These are phyloP conservation scores for Ellobium chinense DNA, from an alignment of 2,888 invertebrate genomes.

Conservation along the genomic window DNA sequence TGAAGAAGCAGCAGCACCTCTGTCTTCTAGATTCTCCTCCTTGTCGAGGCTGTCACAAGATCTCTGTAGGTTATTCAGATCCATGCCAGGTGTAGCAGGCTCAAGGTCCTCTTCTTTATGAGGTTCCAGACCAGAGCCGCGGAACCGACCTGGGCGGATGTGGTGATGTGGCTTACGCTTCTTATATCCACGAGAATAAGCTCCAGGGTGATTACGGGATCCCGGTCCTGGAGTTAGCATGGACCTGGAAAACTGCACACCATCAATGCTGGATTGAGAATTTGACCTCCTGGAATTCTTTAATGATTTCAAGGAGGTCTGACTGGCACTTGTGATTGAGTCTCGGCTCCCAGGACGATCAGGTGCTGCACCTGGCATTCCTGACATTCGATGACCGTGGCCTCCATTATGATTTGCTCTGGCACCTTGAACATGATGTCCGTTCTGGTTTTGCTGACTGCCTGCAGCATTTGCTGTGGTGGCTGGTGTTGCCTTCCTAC, in stretches of 20 bases:
- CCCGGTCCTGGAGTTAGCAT: neutral
- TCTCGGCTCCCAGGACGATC: neutral
- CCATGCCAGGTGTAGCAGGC: neutral
- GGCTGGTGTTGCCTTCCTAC: constrained; percentile 42
- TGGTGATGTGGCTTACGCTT: constrained; percentile 15
- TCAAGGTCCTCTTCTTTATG: constrained; percentile 45
- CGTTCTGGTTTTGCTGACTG: neutral
- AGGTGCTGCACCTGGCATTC: neutral
- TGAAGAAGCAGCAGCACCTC: neutral
- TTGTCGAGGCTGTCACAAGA: neutral
- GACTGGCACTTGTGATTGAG: neutral
- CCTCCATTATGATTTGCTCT: neutral
- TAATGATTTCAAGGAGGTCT: neutral
- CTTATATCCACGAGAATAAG: neutral
- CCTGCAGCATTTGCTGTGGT: constrained; percentile 20
- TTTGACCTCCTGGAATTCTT: neutral
- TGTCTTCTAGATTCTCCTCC: neutral
- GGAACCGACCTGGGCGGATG: neutral
- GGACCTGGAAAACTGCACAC: neutral
- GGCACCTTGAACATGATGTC: neutral
- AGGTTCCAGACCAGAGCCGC: constrained; percentile 10
- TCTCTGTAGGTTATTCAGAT: neutral
- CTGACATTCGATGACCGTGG: neutral
- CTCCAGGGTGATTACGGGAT: neutral
- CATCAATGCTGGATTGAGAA: neutral